Percentiles rank a stretch among this genome's conserved stretches.
These are phyloP conservation scores for Aulostomus chinensis DNA, from an alignment of 2,797 vertebrate genomes.

Conservation along the genomic window DNA sequence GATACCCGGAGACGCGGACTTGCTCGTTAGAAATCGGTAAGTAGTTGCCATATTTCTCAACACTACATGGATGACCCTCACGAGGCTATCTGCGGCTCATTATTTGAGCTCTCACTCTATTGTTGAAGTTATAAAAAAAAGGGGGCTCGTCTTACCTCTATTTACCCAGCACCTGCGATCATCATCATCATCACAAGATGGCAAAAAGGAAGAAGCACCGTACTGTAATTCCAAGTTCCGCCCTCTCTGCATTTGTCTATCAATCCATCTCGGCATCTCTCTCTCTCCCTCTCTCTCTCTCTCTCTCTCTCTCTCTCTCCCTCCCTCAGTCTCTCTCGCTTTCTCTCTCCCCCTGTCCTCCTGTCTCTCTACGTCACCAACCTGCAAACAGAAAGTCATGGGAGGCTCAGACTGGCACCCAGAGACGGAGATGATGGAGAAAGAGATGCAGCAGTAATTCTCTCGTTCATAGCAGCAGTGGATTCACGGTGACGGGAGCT, in stretches of 20 bases:
- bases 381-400: conserved; percentile 73
- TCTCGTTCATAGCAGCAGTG: conserved; percentile 33
- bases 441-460: conserved; percentile 58
- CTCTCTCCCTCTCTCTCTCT: conserved; percentile 28
- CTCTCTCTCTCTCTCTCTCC: conserved; percentile 24
- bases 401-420: conserved; percentile 60
- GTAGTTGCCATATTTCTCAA: conserved; percentile 65
- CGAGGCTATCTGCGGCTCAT: too few species aligned
- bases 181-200: conserved; percentile 69
- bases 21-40: conserved; percentile 95
- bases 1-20: conserved; percentile 88
- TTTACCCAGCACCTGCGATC: conserved; percentile 62
- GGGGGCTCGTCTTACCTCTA: conserved; percentile 66
- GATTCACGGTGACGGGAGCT: background rate
- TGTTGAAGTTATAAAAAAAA: conserved; percentile 31
- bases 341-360: conserved; percentile 39
- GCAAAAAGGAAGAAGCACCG: conserved; percentile 66
- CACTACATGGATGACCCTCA: too few species aligned
- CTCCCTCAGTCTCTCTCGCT: conserved; percentile 25
- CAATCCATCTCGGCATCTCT: conserved; percentile 76
- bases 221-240: conserved; percentile 76
- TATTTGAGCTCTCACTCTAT: conserved; percentile 27
- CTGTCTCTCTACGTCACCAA: conserved; percentile 77
- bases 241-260: conserved; percentile 76
- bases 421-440: conserved; percentile 68